A percentile compares a stretch with the other conserved stretches of the same genome.
These are phyloP conservation scores for Manacus vitellinus DNA, from an alignment of 2,113 vertebrate species.

Conservation along the genomic window DNA sequence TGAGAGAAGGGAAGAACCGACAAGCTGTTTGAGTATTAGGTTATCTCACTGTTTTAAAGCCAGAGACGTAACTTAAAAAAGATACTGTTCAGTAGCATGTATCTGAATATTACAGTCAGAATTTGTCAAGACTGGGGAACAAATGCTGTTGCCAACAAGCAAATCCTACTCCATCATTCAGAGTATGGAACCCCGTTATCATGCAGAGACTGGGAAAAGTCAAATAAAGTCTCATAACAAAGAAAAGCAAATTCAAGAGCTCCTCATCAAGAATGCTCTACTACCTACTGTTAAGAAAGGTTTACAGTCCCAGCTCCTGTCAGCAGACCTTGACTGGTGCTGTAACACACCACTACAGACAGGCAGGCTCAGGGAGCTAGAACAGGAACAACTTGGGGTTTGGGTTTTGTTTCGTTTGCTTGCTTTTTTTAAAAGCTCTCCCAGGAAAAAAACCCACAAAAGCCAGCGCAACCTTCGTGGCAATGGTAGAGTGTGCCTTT, in stretches of 20 bases:
- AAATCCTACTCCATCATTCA: not conserved
- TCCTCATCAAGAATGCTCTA: not conserved
- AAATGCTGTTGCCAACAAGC: not conserved
- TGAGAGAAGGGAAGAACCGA: not conserved
- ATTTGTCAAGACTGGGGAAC: not conserved
- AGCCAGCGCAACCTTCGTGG: not conserved
- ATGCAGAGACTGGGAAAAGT: not conserved
- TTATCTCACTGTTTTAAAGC: not conserved
- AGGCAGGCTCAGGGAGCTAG: not conserved
- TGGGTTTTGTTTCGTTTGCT: not conserved
- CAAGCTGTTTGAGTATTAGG: fast-evolving
- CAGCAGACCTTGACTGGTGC: not conserved
- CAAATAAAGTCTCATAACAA: not conserved
- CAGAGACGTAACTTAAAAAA: not conserved
- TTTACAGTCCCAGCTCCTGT: not conserved
- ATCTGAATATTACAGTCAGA: not conserved
- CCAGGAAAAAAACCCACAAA: fast-evolving
- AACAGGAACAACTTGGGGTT: fast-evolving
- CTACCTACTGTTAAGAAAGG: not conserved
- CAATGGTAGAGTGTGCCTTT: not conserved
- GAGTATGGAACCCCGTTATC: not conserved
- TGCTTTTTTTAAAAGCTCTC: not conserved
- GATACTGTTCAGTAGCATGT: fast-evolving
- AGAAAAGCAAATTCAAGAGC: not conserved
- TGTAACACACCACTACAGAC: not conserved